These are phyloP conservation scores for Poecilia wingei DNA, from an alignment of 2,797 vertebrate genomes.

Conservation along the genomic window DNA sequence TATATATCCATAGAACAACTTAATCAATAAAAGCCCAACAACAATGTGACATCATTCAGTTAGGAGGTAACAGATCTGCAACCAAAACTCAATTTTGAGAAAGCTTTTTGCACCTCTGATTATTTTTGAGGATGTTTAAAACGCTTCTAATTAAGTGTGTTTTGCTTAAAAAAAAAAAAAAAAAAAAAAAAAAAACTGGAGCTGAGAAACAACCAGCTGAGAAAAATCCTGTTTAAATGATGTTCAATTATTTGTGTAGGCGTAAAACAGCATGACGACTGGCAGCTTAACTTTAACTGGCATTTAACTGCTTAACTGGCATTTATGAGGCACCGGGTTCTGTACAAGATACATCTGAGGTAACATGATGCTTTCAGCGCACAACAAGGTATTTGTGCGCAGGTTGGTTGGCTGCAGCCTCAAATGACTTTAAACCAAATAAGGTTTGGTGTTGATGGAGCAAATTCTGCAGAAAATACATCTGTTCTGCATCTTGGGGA, in stretches of 20 bases:
- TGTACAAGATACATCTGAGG: conserved; percentile 6
- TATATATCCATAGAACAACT: background rate
- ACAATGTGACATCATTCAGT: background rate
- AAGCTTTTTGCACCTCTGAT: background rate
- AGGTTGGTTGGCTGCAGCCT: conserved; percentile 8
- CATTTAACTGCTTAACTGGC: conserved; percentile 1
- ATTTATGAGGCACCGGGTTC: background rate
- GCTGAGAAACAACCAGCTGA: background rate
- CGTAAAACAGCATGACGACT: background rate
- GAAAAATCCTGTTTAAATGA: background rate
- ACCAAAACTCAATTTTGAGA: background rate
- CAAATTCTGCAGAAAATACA: background rate
- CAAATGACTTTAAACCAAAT: conserved; percentile 5
- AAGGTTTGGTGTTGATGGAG: conserved; percentile 11
- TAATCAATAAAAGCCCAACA: background rate
- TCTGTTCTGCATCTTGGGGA: conserved; percentile 7
- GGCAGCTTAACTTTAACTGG: background rate
- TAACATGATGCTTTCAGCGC: conserved; percentile 11
- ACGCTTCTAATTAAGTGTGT: background rate
- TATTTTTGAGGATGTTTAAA: background rate
- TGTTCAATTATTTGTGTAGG: background rate
- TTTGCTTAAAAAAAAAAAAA: background rate
- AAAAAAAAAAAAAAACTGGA: background rate
- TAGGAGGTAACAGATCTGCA: background rate
- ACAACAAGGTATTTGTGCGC: conserved; percentile 2